phyloP scores from a whole-genome alignment of 2,113 vertebrate genomes.

The Gymnarchus niloticus region DNA sequence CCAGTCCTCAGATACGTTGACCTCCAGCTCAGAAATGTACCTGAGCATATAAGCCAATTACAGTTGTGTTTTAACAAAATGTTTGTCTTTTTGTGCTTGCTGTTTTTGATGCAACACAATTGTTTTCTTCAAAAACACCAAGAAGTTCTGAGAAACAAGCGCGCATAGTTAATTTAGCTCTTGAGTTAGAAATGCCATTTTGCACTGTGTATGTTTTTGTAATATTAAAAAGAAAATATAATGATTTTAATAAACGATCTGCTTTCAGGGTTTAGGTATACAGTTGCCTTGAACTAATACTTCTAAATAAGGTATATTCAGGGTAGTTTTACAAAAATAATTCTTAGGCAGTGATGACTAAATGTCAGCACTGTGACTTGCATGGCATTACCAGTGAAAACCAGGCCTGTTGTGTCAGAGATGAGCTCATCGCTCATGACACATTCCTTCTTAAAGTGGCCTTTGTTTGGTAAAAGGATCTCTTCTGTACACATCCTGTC shows the following conservation, averaged over 20 bases:
- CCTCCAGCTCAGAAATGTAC: neutral
- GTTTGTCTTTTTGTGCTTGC: neutral
- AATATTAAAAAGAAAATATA: neutral
- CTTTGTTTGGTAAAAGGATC: slow-evolving; percentile 59
- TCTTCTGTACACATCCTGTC: slow-evolving; percentile 46
- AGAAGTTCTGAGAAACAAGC: neutral
- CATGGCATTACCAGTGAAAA: neutral
- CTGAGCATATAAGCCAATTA: neutral
- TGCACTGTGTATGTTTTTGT: neutral
- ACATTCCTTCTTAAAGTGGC: slow-evolving; percentile 41
- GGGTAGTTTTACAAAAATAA: neutral
- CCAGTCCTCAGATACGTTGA: neutral
- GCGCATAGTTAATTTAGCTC: neutral
- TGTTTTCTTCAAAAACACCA: neutral
- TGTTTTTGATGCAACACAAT: neutral
- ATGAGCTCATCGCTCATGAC: slow-evolving; percentile 34
- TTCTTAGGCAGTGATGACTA: neutral
- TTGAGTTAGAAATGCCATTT: neutral
- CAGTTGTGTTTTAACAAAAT: neutral
- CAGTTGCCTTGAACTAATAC: neutral
- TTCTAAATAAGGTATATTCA: neutral
- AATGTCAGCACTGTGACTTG: slow-evolving; percentile 7
- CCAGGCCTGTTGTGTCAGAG: neutral
- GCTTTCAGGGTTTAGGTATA: neutral
- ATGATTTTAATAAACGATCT: neutral